These are phyloP conservation scores for Rallus limicola DNA, from an alignment of 2,113 vertebrate genomes.

Conservation along the genomic window DNA sequence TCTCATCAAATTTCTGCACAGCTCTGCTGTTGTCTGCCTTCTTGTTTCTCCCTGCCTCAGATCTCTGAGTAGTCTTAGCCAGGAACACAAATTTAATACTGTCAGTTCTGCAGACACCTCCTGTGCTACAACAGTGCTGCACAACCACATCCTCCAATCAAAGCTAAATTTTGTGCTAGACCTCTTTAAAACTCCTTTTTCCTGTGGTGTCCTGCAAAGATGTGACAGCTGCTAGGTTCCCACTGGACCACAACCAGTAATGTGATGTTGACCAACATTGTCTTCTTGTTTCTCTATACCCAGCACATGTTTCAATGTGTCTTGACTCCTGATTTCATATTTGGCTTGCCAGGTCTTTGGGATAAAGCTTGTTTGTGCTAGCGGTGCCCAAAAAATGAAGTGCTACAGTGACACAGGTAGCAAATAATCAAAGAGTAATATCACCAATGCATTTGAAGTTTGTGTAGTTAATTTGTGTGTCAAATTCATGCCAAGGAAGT, in stretches of 20 bases:
- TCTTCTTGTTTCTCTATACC: not conserved
- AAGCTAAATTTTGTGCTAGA: not conserved
- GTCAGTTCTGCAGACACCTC: not conserved
- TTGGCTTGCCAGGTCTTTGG: not conserved
- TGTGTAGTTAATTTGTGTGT: not conserved
- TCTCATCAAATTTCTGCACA: not conserved
- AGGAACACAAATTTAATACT: not conserved
- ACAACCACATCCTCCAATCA: not conserved
- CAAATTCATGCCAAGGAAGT: not conserved
- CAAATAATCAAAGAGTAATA: not conserved
- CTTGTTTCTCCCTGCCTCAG: not conserved
- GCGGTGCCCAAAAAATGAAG: not conserved
- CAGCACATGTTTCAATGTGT: not conserved
- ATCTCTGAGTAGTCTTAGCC: not conserved
- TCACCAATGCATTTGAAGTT: not conserved
- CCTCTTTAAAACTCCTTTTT: not conserved
- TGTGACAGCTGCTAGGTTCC: not conserved
- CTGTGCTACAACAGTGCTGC: not conserved
- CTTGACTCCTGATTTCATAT: not conserved
- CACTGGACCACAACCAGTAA: not conserved
- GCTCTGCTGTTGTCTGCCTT: not conserved
- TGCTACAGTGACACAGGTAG: not conserved
- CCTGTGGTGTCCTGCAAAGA: not conserved
- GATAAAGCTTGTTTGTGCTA: not conserved
- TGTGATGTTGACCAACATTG: rapidly evolving